Evolutionary conservation across 2,797 vertebrate species (phyloP).

Genomic region (Kryptopterus vitreolus): DNA sequence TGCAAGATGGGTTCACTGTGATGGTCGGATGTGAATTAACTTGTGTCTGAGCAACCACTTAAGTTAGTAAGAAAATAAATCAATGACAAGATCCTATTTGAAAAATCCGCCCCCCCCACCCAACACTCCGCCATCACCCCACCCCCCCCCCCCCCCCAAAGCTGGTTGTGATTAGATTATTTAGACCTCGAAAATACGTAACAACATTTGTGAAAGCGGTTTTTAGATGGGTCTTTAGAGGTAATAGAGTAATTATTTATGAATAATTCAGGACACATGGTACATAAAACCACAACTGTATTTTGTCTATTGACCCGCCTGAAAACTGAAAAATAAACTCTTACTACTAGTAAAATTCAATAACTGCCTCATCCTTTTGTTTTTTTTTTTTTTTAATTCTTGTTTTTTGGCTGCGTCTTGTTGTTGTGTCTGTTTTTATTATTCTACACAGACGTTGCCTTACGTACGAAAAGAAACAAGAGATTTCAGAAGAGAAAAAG

Average conservation of each 20-base stretch:
- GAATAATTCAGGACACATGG: conserved; percentile 33
- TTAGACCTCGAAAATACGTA: conserved; percentile 47
- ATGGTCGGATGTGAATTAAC: conserved; percentile 40
- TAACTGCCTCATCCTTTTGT: not conserved
- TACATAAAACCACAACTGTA: conserved; percentile 28
- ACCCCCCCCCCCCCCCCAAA: no score
- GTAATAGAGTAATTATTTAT: not conserved
- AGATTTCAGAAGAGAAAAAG: no score
- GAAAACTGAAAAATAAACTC: conserved; percentile 47
- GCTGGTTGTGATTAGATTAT: conserved; percentile 10
- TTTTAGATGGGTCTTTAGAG: conserved; percentile 12
- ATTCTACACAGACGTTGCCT: no score
- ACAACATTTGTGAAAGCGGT: no score
- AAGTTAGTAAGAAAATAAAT: not conserved
- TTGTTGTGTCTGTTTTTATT: no score
- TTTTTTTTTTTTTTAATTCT: not conserved
- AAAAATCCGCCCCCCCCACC: no score
- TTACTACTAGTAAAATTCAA: conserved; percentile 27
- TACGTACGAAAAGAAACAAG: no score
- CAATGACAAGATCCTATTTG: not conserved
- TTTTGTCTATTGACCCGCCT: conserved; percentile 40
- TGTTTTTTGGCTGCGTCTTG: not conserved
- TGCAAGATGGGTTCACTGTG: conserved; percentile 40
- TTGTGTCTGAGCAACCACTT: conserved; percentile 36
- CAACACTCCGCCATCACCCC: no score